Evolutionary conservation across 1,140 invertebrate species (phyloP), one percentile per base, ranked within the genome.

Genomic region (Tribolium castaneum): DNA sequence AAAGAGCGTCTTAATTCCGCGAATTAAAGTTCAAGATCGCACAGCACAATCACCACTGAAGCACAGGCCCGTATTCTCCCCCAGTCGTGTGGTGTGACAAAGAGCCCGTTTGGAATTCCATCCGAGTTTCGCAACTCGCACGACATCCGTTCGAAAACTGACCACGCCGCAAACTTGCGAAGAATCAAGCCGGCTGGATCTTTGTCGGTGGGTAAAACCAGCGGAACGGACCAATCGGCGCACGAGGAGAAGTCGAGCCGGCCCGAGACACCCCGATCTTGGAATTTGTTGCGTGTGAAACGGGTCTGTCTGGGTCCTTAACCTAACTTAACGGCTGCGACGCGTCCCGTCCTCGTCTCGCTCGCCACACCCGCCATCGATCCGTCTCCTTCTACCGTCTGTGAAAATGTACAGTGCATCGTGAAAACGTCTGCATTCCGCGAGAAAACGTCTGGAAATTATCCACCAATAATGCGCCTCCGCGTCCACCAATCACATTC

Each of bases 301-400:
- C 75, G 78, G 81, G 80, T 74, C 80, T 81, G 85, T 86, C 85
- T 86, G 85, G 85, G 85, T 86, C 85, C 84, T 86, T 86, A 85
- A 86, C 85, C 85, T 83, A 85, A 85, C 83, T 82, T 84, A 85
- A 85, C 83, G 81, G 82, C 84, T 81, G 80, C 81, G 84, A 86
- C 84, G 76, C 80, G 80, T 77, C 72, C 62, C 74, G 71, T 72
- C 54, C 59, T 54, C 76, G 81, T 76, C 82, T 79, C 16, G 79
- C 76, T 35, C 51, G 56, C 70, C 59, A 52, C 22, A 62, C 76
- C 66, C 45, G 71, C 72, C 78, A 76, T 80, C 76, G 49, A 39
- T 76, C 59, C 51, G 16, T 75, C 72, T 78, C 72, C 19, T 52
- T 71, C 70, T 51, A 35, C 54, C 75, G 59, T 49, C 76, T 72